Percentiles rank a stretch among this genome's conserved stretches.
phyloP scores from a whole-genome alignment of 2,797 vertebrate genomes.

The Microchirus variegatus region DNA sequence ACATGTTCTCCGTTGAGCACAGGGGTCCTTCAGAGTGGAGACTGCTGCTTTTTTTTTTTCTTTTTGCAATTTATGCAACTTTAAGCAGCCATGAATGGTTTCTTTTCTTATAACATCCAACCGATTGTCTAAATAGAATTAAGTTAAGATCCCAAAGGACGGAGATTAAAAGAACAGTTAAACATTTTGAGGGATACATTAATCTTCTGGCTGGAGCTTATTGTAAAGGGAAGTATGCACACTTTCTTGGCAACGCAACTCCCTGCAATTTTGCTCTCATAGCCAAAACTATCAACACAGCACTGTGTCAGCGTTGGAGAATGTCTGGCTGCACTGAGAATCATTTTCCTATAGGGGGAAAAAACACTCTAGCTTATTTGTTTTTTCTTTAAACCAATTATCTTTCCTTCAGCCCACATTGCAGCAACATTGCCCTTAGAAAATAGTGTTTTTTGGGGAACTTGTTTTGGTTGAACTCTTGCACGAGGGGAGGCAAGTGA shows the following conservation, averaged over 20 bases:
- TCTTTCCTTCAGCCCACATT: not conserved
- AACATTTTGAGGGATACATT: not conserved
- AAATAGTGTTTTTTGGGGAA: not conserved
- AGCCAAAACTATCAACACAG: not conserved
- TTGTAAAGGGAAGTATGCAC: not conserved
- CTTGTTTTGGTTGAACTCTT: not conserved
- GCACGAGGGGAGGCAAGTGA: not conserved
- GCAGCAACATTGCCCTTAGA: not conserved
- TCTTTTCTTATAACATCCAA: not conserved
- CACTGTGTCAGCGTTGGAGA: not conserved
- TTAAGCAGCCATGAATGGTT: not conserved
- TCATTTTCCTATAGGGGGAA: not conserved
- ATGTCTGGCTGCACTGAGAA: not conserved
- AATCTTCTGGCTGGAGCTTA: not conserved
- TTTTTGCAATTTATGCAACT: too few species aligned
- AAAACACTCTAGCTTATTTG: not conserved
- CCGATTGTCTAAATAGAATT: not conserved
- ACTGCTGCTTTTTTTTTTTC: too few species aligned
- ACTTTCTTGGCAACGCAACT: not conserved
- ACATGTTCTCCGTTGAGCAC: not conserved
- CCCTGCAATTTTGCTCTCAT: not conserved
- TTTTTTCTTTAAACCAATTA: not conserved
- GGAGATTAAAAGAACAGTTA: constrained; percentile 3
- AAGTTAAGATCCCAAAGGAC: not conserved
- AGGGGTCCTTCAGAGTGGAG: not conserved